Evolutionary conservation across 1,140 invertebrate species (phyloP), one percentile per base, ranked within the genome.

Genomic region (Drosophila malerkotliana): DNA sequence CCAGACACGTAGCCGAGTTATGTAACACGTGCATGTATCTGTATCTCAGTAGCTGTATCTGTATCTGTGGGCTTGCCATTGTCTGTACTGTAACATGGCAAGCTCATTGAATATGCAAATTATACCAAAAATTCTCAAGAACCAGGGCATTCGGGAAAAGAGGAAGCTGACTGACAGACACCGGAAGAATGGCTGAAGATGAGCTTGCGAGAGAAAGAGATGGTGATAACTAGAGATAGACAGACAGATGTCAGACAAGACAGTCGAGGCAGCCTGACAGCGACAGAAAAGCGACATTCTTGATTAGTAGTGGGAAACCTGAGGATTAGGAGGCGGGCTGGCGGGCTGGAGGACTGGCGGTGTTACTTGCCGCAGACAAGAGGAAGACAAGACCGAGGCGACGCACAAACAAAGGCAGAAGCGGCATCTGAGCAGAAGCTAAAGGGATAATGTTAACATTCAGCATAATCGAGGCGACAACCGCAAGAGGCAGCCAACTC

Each of bases 31-130:
- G 81, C 81, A 67, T 79, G 58, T 69, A 21, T 12, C 62, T 47
- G 64, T 52, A 32, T 18, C 8, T 18, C 10, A 9, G 53, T 45
- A 18, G 47, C 28, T 64, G 24, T 44, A 15, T 66, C 32, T 53
- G 60, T 68, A 30, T 32, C 26, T n/a, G 14, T 10, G 51, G n/a
- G 14, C 10, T 44, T 44, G 14, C 5, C 41, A 18, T 44, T 32
- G 51, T 7, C 44, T 45, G 14, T 37, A 39, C 39, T 51, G 69
- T 48, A 48, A 57, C 78, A 59, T 76, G 54, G 66, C 57, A 72
- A 68, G 76, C 79, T 83, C 83, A 87, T 87, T 87, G 83, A 87
- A 88, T 87, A 87, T 87, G 79, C 83, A 87, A 88, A 87, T 88
- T 88, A 87, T 77, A 81, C 83, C 83, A 62, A 85, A 85, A 85